A percentile compares a stretch with the other conserved stretches of the same genome.
phyloP scores from a whole-genome alignment of 2,888 invertebrate genomes.

The Seira sanloemensis region DNA sequence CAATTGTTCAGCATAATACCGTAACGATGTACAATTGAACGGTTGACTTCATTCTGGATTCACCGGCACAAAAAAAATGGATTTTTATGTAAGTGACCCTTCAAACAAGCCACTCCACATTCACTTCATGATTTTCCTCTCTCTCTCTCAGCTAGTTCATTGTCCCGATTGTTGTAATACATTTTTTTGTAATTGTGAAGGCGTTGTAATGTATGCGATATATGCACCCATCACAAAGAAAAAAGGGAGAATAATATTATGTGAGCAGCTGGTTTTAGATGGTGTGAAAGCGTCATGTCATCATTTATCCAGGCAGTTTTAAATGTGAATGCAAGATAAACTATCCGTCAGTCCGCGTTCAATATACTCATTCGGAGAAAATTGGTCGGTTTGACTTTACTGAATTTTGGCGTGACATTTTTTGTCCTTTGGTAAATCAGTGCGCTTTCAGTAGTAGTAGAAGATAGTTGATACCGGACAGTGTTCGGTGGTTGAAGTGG shows the following conservation, averaged over 20 bases:
- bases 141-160: slow-evolving; percentile 15
- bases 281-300: slow-evolving; percentile 35
- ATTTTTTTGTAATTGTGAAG: slow-evolving; percentile 56
- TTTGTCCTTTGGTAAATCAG: too few relatives aligned
- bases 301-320: slow-evolving; percentile 44
- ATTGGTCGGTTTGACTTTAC: too few relatives aligned
- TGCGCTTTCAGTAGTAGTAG: too few relatives aligned
- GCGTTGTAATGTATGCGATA: too few relatives aligned
- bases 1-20: slow-evolving; percentile 10
- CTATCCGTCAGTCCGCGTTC: neutral
- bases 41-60: slow-evolving; percentile 14
- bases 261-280: slow-evolving; percentile 36
- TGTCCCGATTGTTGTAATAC: slow-evolving; percentile 33
- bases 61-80: neutral
- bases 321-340: slow-evolving; percentile 33
- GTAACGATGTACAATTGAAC: slow-evolving; percentile 33
- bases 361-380: too few relatives aligned
- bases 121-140: slow-evolving; percentile 6
- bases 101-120: too few relatives aligned
- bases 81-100: slow-evolving; percentile 22
- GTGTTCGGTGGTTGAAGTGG: too few relatives aligned
- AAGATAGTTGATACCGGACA: too few relatives aligned
- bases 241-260: too few relatives aligned
- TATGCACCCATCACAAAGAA: slow-evolving; percentile 22
- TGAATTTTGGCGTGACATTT: slow-evolving; percentile 52